Conservation (phyloP, 1,140 invertebrate species). For the Delia radicum region DNA sequence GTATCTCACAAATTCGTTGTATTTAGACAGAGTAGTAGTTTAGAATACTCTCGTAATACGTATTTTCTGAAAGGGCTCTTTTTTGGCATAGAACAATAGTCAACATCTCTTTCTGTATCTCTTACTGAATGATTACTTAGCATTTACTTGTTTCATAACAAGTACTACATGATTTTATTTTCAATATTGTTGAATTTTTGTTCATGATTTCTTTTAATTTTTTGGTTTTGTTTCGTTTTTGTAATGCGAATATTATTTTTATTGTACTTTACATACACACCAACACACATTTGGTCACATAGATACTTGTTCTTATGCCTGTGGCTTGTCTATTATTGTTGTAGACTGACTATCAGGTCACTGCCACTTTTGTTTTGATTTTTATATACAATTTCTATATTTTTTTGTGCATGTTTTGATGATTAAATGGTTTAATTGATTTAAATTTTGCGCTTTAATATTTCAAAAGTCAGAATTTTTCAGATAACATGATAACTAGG, state of each 20-base stretch:
- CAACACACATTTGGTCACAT: not conserved
- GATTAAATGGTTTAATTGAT: not conserved
- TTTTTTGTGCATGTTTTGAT: not conserved
- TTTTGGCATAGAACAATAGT: not conserved
- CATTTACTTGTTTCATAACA: not conserved
- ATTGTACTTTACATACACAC: not conserved
- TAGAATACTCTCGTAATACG: not conserved
- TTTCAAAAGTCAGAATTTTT: too few relatives aligned
- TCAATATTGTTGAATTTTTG: too few relatives aligned
- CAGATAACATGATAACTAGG: too few relatives aligned
- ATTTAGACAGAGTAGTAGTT: not conserved
- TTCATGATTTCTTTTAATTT: too few relatives aligned
- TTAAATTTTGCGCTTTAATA: not conserved
- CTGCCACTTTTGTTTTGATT: not conserved
- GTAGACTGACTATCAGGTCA: not conserved
- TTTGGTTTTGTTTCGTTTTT: too few relatives aligned
- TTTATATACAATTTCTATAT: too few relatives aligned
- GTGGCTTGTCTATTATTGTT: not conserved
- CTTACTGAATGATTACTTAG: not conserved
- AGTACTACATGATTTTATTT: too few relatives aligned
- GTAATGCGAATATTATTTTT: too few relatives aligned
- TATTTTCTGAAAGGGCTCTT: not conserved
- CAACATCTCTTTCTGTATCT: not conserved
- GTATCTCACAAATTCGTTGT: not conserved
- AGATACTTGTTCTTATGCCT: not conserved